Evolutionary conservation across 2,797 vertebrate species (phyloP), one percentile per base, ranked within the genome.

Genomic region (Sebastolobus altivelis): DNA sequence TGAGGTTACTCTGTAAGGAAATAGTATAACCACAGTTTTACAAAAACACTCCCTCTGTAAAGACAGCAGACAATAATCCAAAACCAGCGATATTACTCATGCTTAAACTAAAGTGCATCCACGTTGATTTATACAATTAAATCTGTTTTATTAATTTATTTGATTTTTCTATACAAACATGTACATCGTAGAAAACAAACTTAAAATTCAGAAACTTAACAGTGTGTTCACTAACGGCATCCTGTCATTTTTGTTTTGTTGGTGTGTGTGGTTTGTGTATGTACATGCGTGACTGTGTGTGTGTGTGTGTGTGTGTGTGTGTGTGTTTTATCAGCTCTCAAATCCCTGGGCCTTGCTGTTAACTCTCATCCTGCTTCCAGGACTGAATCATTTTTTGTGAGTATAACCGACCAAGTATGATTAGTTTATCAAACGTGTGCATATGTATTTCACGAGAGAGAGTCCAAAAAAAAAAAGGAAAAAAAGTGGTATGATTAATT

Each of bases 391-490:
- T 96, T 81, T 88, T 91, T 74, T 84, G 95, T 97, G 92, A 96
- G 96, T 96, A 90, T 62, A 68, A 92, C 92, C 87, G 71, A 95
- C 90, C 83, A 88, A 92, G 86, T 94, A 88, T 95, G 94, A 96
- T 96, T 95, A 94, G 93, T 96, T 96, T 95, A 96, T 96, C 95
- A 96, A 96, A 96, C 89, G 93, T 60, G 88, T 93, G 95, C 92
- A 93, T 94, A 93, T 96, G 94, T 95, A 94, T 95, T 94, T 94
- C 90, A 93, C 73, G 75, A 92, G 91, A 88, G 82, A 91, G 88
- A 87, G 88, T 88, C 86, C 92, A 87, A 93, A 88, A 86, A 86
- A 72, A 56, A 1, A 6, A 6, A 11, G 29, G n/a, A 85, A 84
- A 78, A 88, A 80, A 85, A 89, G 84, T 89, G 78, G 73, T 92